Evolutionary conservation across 2,797 vertebrate species (phyloP), one percentile per base, ranked within the genome.

Genomic region (Rhadinocentrus ornatus): DNA sequence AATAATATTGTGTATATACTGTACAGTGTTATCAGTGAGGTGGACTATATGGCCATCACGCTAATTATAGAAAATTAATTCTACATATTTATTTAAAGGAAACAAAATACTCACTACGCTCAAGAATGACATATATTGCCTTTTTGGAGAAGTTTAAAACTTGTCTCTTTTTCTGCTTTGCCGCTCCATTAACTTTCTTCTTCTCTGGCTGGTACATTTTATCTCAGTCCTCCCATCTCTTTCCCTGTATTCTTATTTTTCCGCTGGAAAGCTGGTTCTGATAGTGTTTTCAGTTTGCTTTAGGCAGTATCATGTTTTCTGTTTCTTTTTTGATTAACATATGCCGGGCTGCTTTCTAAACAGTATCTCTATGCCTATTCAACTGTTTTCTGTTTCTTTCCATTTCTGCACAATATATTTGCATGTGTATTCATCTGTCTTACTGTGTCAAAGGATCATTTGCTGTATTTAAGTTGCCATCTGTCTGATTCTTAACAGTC

Each of bases 121-220:
- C 91, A 93, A 93, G 86, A 94, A 95, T 94, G 91, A 95, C 94
- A 95, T 93, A 94, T 95, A 94, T 95, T 95, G 93, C 94, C 94
- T 95, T 95, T 93, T 94, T 90, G 83, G 87, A 90, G 85, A 83
- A 89, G 80, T 89, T 86, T 82, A 16, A n/a, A 73, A 83, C 85
- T 89, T 75, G 70, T 86, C 91, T 91, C 64, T 89, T 44, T 72
- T 10, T 66, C 66, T 72, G 71, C 68, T 62, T 84, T 62, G 11
- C 67, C 57, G 37, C 66, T 57, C 75, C 37, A 54, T 82, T 78
- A 44, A 37, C 41, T 69, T 67, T 71, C 41, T 83, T 66, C 31
- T 76, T 52, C 56, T 63, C 18, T 60, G 1, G 44, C 26, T 69
- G 53, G 6, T 86, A 75, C 53, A 5, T 55, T 63, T 52, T 0